Percentiles rank a stretch among this genome's conserved stretches.
phyloP scores from a whole-genome alignment of 2,797 vertebrate genomes.

The Amazonetta brasiliensis region DNA sequence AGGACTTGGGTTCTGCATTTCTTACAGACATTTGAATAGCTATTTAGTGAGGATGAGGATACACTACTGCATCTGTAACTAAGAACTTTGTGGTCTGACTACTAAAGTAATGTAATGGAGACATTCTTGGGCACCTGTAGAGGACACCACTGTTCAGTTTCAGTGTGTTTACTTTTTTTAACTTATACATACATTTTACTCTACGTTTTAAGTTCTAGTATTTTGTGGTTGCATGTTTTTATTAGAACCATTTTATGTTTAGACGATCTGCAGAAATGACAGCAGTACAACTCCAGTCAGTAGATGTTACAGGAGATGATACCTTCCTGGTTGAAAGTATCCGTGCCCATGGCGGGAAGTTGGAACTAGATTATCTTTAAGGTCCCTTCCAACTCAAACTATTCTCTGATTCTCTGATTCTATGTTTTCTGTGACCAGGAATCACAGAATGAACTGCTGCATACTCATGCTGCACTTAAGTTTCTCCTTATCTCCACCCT shows the following conservation, averaged over 20 bases:
- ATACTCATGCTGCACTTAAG: neutral
- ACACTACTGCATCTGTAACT: neutral
- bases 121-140: neutral
- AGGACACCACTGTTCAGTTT: neutral
- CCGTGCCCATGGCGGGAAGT: too few relatives aligned
- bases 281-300: neutral
- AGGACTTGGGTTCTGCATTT: neutral
- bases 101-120: neutral
- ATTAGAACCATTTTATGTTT: neutral
- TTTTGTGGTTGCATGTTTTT: neutral
- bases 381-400: neutral
- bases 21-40: neutral
- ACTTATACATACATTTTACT: neutral
- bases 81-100: neutral
- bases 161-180: neutral
- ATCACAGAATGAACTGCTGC: neutral
- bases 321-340: neutral
- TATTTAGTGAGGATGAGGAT: neutral
- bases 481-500: neutral
- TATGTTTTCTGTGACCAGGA: neutral
- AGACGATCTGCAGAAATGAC: neutral
- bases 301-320: neutral
- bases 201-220: neutral
- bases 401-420: neutral
- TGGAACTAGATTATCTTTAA: neutral